Evolutionary conservation across 2,888 invertebrate genomes (phyloP).

Genomic region (Sinhomidia bicolor): DNA sequence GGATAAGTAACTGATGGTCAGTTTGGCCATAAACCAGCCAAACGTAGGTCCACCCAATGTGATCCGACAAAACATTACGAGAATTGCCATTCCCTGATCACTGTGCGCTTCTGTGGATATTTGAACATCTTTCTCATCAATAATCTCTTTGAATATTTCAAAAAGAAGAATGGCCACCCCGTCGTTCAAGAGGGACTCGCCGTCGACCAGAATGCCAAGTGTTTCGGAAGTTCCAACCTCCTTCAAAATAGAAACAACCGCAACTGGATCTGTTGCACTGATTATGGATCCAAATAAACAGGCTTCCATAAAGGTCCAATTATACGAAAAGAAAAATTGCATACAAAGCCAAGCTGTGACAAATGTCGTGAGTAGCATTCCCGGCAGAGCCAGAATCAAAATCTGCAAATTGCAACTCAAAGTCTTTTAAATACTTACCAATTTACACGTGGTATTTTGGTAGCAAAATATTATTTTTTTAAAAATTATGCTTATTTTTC

Average conservation of each 20-base stretch:
- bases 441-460: no score
- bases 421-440: no score
- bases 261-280: constrained; percentile 83
- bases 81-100: constrained; percentile 43
- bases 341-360: constrained; percentile 76
- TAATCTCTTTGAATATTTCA: constrained; percentile 70
- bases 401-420: no score
- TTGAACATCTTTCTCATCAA: constrained; percentile 6
- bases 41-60: constrained; percentile 78
- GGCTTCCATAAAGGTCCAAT: constrained; percentile 82
- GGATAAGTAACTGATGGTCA: constrained; percentile 81
- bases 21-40: constrained; percentile 81
- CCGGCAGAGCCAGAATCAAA: constrained; percentile 78
- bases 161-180: constrained; percentile 81
- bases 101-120: background rate
- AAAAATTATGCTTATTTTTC: background rate
- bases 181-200: constrained; percentile 83
- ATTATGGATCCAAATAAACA: constrained; percentile 82
- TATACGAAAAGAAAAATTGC: constrained; percentile 79
- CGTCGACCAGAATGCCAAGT: constrained; percentile 82
- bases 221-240: constrained; percentile 82
- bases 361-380: constrained; percentile 78
- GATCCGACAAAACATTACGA: constrained; percentile 62
- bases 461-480: background rate
- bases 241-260: constrained; percentile 83